Percentiles rank a stretch among this genome's conserved stretches.
Evolutionary conservation across 2,888 invertebrate species (phyloP).

Genomic region (Troides oblongomaculatus): DNA sequence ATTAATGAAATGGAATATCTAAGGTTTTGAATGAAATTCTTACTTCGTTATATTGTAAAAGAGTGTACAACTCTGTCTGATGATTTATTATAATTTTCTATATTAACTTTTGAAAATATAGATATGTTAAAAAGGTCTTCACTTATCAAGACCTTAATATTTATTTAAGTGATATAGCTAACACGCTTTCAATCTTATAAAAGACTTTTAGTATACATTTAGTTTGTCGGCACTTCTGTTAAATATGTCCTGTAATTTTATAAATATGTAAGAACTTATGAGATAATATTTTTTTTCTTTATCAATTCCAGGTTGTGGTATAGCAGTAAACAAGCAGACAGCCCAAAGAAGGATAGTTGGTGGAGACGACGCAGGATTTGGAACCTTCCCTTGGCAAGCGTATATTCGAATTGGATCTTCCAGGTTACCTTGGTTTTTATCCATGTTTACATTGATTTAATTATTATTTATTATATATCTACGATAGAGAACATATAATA

Average conservation of each 20-base stretch:
- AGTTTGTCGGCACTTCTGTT: background rate
- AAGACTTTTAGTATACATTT: too few species aligned
- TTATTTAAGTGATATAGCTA: too few species aligned
- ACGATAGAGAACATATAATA: background rate
- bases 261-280: background rate
- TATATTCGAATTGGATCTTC: constrained; percentile 96
- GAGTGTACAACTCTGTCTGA: too few species aligned
- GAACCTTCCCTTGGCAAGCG: constrained; percentile 97
- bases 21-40: too few species aligned
- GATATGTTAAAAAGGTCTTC: too few species aligned
- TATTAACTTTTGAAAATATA: too few species aligned
- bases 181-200: too few species aligned
- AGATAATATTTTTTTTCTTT: background rate
- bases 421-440: constrained; percentile 71
- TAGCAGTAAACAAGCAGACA: constrained; percentile 90
- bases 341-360: constrained; percentile 95
- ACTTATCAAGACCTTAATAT: too few species aligned
- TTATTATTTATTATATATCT: background rate
- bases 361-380: constrained; percentile 96
- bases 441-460: background rate
- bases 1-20: too few species aligned
- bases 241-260: background rate
- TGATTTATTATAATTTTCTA: too few species aligned
- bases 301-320: constrained; percentile 88
- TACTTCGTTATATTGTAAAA: too few species aligned